A percentile compares a stretch with the other conserved stretches of the same genome.
phyloP scores from a whole-genome alignment of 2,888 invertebrate genomes.

The Cetonia aurata region DNA sequence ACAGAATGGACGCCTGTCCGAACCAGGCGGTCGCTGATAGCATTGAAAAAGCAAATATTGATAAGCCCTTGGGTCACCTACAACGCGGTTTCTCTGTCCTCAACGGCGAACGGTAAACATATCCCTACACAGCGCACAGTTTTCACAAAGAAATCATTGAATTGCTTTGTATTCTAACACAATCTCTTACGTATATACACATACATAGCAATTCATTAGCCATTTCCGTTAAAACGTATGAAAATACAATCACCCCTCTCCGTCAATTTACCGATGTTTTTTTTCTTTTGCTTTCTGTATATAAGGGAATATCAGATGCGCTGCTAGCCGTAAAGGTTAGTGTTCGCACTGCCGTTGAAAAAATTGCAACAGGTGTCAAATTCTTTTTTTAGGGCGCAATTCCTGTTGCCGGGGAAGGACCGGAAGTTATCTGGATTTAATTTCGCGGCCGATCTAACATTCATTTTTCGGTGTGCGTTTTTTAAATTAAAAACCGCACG shows the following conservation, averaged over 20 bases:
- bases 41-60: conserved; percentile 59
- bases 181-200: too few relatives aligned
- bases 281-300: not conserved
- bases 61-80: conserved; percentile 59
- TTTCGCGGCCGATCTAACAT: conserved; percentile 1
- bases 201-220: conserved; percentile 12
- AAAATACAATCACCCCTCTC: not conserved
- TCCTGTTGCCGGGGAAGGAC: not conserved
- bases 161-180: conserved; percentile 3
- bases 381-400: conserved; percentile 26
- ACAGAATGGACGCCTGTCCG: conserved; percentile 59
- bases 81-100: conserved; percentile 33
- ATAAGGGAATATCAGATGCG: conserved; percentile 2
- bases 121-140: not conserved
- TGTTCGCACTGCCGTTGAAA: conserved; percentile 15
- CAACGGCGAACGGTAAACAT: conserved; percentile 27
- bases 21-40: conserved; percentile 58
- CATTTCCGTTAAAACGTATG: conserved; percentile 20
- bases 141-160: conserved; percentile 23
- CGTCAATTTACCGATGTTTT: conserved; percentile 27
- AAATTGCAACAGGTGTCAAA: conserved; percentile 36
- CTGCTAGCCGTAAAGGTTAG: conserved; percentile 8
- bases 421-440: conserved; percentile 24
- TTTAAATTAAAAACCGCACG: not conserved
- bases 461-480: not conserved